Percentiles rank a stretch among this genome's conserved stretches.
Conservation (phyloP, 2,113 vertebrate species). For the Scalopus aquaticus region DNA sequence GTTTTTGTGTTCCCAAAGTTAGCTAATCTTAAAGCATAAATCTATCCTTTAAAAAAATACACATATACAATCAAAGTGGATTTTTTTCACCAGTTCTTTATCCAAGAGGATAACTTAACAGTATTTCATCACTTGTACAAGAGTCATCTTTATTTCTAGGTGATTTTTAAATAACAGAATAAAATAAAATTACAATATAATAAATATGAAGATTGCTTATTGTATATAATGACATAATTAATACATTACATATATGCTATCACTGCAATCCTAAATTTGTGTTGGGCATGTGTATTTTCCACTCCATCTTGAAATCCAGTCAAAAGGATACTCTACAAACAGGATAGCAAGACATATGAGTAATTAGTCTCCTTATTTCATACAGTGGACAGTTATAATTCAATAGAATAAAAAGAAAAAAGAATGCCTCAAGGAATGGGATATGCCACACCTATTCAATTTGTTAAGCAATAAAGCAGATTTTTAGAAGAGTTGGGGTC, state of each 20-base stretch:
- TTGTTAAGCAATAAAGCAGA: slow-evolving; percentile 32
- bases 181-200: neutral
- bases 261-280: neutral
- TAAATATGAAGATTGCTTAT: neutral
- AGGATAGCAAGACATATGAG: neutral
- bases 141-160: neutral
- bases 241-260: neutral
- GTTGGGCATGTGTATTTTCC: neutral
- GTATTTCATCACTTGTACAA: neutral
- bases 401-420: neutral
- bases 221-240: neutral
- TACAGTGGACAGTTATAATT: neutral
- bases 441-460: neutral
- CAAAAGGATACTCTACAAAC: neutral
- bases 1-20: too few relatives aligned
- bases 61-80: neutral
- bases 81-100: neutral
- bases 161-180: slow-evolving; percentile 14
- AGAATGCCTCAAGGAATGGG: neutral
- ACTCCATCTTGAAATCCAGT: neutral
- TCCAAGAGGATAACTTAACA: neutral
- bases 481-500: neutral
- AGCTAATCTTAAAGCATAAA: neutral
- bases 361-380: neutral
- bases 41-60: neutral